These are phyloP conservation scores for Amazona vittata DNA, from an alignment of 2,113 vertebrate genomes.

Conservation along the genomic window DNA sequence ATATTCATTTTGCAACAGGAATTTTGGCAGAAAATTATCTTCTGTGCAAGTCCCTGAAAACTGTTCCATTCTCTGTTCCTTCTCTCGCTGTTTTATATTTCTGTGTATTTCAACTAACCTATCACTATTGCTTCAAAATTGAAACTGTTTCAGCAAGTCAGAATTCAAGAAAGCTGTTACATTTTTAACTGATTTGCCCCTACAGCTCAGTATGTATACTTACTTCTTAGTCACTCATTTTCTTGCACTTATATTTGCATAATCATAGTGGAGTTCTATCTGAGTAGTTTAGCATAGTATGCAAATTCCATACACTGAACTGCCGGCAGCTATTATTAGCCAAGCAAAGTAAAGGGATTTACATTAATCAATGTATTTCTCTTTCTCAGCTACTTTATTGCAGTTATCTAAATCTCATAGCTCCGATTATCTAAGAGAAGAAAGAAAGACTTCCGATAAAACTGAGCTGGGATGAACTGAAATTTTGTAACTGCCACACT, in stretches of 20 bases:
- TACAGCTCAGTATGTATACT: neutral
- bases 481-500: rapidly evolving
- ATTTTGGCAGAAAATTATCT: neutral
- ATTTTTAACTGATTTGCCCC: neutral
- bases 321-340: neutral
- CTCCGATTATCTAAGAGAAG: neutral
- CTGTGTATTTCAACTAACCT: neutral
- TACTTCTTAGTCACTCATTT: neutral
- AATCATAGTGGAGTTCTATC: neutral
- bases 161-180: neutral
- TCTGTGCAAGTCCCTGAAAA: neutral
- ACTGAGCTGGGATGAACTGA: neutral
- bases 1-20: neutral
- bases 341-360: neutral
- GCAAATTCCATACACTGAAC: neutral
- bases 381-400: neutral
- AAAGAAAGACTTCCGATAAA: neutral
- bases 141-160: neutral
- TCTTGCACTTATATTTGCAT: neutral
- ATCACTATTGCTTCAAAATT: neutral
- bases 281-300: neutral
- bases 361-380: neutral
- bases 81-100: neutral
- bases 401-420: neutral
- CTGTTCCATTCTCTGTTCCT: neutral